Conservation (phyloP, 2,113 vertebrate species). For the Amblyopsis rosae region DNA sequence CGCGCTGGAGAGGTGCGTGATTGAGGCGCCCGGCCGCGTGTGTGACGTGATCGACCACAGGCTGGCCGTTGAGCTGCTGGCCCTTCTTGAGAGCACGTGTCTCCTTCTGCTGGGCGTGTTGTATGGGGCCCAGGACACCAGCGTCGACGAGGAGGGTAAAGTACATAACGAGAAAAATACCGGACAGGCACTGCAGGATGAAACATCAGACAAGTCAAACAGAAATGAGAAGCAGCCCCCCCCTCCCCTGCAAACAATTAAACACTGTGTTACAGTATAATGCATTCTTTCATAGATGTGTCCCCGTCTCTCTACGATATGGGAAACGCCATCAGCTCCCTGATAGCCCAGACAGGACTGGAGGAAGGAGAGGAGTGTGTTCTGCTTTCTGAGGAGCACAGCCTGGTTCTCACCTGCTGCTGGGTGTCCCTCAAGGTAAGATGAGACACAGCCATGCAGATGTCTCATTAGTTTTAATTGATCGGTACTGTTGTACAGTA, state of each 20-base stretch:
- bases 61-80: slow-evolving; percentile 64
- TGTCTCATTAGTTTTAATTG: not conserved
- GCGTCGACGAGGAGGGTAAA: slow-evolving; percentile 66
- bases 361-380: slow-evolving; percentile 74
- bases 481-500: not conserved
- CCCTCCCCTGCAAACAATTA: no score
- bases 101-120: slow-evolving; percentile 80
- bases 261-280: not conserved
- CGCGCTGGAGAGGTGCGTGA: slow-evolving; percentile 81
- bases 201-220: not conserved
- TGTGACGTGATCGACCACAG: slow-evolving; percentile 34
- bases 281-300: slow-evolving; percentile 62
- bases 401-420: slow-evolving; percentile 87
- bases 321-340: slow-evolving; percentile 83
- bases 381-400: slow-evolving; percentile 86
- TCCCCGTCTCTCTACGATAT: slow-evolving; percentile 89
- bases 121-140: slow-evolving; percentile 63
- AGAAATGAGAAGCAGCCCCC: no score
- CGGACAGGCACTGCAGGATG: not conserved
- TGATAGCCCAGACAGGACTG: slow-evolving; percentile 76
- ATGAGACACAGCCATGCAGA: not conserved
- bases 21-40: slow-evolving; percentile 69
- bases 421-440: slow-evolving; percentile 91
- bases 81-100: slow-evolving; percentile 76
- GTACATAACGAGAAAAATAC: not conserved